A percentile compares a stretch with the other conserved stretches of the same genome.
Evolutionary conservation across 2,888 invertebrate genomes (phyloP).

Genomic region (Lasioglossum calceatum): DNA sequence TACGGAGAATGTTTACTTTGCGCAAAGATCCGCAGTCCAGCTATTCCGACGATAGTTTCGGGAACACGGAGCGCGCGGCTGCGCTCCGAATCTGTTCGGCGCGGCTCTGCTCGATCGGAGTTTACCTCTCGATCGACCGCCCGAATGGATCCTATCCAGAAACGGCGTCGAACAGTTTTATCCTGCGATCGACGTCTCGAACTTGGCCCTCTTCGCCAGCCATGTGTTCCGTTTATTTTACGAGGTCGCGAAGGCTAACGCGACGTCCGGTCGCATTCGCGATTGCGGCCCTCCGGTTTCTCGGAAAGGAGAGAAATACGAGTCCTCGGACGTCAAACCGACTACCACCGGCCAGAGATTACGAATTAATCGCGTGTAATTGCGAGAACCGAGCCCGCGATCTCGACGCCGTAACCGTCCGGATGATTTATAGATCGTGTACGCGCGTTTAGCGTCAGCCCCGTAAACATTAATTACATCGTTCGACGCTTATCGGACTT

Average conservation of each 20-base stretch:
- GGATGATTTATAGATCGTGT: slow-evolving; percentile 30
- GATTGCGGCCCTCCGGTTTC: slow-evolving; percentile 53
- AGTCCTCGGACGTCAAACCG: slow-evolving; percentile 52
- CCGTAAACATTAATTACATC: not conserved
- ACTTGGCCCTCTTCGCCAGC: slow-evolving; percentile 70
- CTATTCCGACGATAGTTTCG: not conserved
- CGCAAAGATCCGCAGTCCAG: not conserved
- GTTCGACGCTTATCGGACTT: not conserved
- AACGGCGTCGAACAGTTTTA: slow-evolving; percentile 36
- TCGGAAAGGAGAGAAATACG: slow-evolving; percentile 69
- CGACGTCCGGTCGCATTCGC: slow-evolving; percentile 48
- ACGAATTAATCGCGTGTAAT: slow-evolving; percentile 41
- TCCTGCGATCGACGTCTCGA: slow-evolving; percentile 65
- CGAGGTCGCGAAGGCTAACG: slow-evolving; percentile 64
- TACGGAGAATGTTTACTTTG: not conserved
- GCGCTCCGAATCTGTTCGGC: not conserved
- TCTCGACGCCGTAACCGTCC: not conserved
- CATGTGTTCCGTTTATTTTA: slow-evolving; percentile 72
- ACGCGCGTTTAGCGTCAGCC: not conserved
- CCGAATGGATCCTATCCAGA: not conserved
- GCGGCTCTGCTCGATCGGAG: not conserved
- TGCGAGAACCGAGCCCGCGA: not conserved
- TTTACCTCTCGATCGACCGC: not conserved
- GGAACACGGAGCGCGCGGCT: not conserved
- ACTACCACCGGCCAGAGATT: slow-evolving; percentile 11